These are phyloP conservation scores for Julus scandinavius DNA, from an alignment of 2,888 invertebrate genomes.

Conservation along the genomic window DNA sequence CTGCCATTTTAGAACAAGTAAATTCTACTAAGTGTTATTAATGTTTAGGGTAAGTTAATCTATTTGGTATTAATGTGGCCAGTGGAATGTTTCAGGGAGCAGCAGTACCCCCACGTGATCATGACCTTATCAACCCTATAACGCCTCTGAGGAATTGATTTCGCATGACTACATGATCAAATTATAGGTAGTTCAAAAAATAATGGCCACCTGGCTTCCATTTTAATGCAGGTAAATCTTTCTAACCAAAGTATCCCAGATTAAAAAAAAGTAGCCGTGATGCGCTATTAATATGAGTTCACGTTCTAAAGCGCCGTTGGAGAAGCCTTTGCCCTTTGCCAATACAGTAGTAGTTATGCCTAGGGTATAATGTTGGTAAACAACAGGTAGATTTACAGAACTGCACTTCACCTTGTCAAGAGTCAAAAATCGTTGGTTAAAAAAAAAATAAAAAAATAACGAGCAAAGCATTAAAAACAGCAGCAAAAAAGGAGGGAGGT, in stretches of 20 bases:
- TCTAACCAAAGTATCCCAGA: neutral
- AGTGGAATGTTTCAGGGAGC: too few species aligned
- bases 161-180: too few species aligned
- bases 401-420: constrained; percentile 41
- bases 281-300: constrained; percentile 5
- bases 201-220: neutral
- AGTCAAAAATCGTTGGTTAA: neutral
- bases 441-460: constrained; percentile 26
- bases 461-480: constrained; percentile 23
- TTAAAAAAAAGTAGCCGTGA: neutral
- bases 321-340: constrained; percentile 16
- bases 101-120: too few species aligned
- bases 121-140: too few species aligned
- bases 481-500: constrained; percentile 43
- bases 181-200: too few species aligned
- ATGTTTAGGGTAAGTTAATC: too few species aligned
- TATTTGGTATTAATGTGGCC: too few species aligned
- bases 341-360: constrained; percentile 33
- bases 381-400: constrained; percentile 45
- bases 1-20: too few species aligned
- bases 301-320: neutral
- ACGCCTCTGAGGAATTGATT: too few species aligned
- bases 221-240: neutral
- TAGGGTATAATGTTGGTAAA: constrained; percentile 38
- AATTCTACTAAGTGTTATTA: too few species aligned